Percentiles rank a stretch among this genome's conserved stretches.
These are phyloP conservation scores for Drosophila navojoa DNA, from an alignment of 1,140 invertebrate species.

Conservation along the genomic window DNA sequence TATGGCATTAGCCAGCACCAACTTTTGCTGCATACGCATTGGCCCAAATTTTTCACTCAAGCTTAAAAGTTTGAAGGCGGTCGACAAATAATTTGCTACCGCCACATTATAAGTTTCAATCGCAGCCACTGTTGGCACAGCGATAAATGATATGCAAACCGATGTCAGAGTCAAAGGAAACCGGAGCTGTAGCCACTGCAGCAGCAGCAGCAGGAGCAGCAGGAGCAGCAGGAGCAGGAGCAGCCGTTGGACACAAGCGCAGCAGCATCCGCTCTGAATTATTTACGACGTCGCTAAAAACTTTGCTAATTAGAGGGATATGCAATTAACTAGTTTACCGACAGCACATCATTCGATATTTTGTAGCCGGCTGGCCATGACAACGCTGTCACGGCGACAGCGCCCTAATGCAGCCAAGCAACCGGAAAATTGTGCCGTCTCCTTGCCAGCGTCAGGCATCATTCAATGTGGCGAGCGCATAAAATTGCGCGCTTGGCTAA, in stretches of 20 bases:
- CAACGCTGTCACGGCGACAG: conserved; percentile 26
- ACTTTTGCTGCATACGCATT: conserved; percentile 29
- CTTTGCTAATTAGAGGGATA: conserved; percentile 68
- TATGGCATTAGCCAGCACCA: conserved; percentile 56
- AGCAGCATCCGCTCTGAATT: not conserved
- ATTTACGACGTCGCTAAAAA: conserved; percentile 3
- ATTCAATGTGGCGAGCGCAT: not conserved
- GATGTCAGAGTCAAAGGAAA: not conserved
- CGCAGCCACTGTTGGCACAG: conserved; percentile 17
- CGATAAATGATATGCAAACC: conserved; percentile 51
- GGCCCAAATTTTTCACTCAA: not conserved
- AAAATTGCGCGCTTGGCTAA: conserved; percentile 20
- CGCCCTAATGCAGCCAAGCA: conserved; percentile 29
- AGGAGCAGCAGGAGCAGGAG: conserved; percentile 3
- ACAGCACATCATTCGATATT: conserved; percentile 65
- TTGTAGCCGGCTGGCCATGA: conserved; percentile 38
- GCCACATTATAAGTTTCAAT: conserved; percentile 6
- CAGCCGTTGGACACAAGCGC: not conserved
- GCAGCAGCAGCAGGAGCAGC: too few species aligned
- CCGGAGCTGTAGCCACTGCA: not conserved
- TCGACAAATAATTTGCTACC: conserved; percentile 29
- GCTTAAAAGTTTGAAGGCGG: conserved; percentile 7
- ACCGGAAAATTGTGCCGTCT: conserved; percentile 40
- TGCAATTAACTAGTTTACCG: conserved; percentile 75
- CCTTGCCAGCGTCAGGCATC: conserved; percentile 6